Base-by-base conservation (phyloP, 1,140 invertebrate genomes). In the Arctopsyche grandis region DNA sequence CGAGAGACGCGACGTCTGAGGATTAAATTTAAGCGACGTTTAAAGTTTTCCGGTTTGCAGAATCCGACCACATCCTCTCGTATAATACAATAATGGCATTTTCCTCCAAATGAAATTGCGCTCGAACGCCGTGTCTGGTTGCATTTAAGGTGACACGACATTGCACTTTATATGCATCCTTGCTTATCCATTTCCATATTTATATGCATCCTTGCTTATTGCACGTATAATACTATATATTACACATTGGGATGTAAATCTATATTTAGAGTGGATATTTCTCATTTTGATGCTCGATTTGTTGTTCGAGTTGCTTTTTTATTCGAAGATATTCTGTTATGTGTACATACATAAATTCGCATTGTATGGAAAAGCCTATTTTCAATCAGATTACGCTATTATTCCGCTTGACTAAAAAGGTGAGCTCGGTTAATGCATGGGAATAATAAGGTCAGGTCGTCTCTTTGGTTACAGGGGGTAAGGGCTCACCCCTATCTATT, bases 391-490 rank as follows among this genome's bases (percentile, higher is more conserved):
- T 60, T 60, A 60, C 19, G 16, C 7, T 21, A 60, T 66, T 66
- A 66, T 66, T 66, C 14, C 60, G 60, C 21, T 66, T 12, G n/a
- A 19, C 14, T 16, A 16, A 66, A 66, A 66, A 66, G 14, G 60
- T 66, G 60, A 66, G 21, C 24, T 19, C 5, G 60, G 19, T 19
- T 16, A 22, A 52, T 22, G 29, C 9, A 7, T 26, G 24, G 21
- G 24, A 21, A 66, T 22, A 66, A 66, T 66, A 66, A 66, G 60
- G 60, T 66, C 60, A 22, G 60, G 10, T 66, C 60, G 24, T 66
- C 19, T 10, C 60, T 56, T 56, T 56, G 52, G 14, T 56, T 16
- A 21, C 52, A 4, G 14, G 14, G 52, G 46, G n/a, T 48, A 48
- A n/a, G n/a, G n/a, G n/a, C n/a, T 38, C 1, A 38, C 29, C 29